Conservation (phyloP, 2,888 invertebrate species). For the Nemoura dubitans region DNA sequence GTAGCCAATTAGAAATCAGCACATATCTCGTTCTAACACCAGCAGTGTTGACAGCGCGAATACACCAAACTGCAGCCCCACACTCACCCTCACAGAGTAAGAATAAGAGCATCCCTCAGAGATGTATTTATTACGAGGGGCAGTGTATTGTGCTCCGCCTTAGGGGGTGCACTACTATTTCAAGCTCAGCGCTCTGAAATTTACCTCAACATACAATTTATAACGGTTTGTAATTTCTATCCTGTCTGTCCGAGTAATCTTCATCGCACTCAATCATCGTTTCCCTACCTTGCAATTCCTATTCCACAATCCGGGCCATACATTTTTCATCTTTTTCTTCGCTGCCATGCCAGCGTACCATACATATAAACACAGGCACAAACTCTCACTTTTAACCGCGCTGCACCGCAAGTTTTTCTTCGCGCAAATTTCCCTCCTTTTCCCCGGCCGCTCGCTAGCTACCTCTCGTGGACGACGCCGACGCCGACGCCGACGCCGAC, state of each 20-base stretch:
- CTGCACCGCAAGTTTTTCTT: slow-evolving; percentile 1
- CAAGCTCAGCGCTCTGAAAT: not conserved
- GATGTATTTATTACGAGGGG: not conserved
- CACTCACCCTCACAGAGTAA: not conserved
- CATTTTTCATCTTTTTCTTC: not conserved
- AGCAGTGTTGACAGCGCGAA: not conserved
- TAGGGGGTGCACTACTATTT: not conserved
- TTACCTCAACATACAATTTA: not conserved
- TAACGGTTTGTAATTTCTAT: not conserved
- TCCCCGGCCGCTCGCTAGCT: not conserved
- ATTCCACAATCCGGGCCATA: not conserved
- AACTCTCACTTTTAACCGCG: not conserved
- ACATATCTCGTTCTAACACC: not conserved
- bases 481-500: not conserved
- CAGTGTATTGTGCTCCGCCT: not conserved
- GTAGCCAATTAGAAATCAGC: not conserved
- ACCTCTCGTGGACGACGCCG: not conserved
- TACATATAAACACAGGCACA: not conserved
- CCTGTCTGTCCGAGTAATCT: not conserved
- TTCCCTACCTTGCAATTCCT: not conserved
- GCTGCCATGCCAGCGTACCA: not conserved
- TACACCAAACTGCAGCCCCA: not conserved
- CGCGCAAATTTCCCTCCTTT: not conserved
- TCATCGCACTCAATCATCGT: not conserved
- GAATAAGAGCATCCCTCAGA: not conserved